Evolutionary conservation across 2,888 invertebrate genomes (phyloP).

Genomic region (Pristionchus entomophagus): DNA sequence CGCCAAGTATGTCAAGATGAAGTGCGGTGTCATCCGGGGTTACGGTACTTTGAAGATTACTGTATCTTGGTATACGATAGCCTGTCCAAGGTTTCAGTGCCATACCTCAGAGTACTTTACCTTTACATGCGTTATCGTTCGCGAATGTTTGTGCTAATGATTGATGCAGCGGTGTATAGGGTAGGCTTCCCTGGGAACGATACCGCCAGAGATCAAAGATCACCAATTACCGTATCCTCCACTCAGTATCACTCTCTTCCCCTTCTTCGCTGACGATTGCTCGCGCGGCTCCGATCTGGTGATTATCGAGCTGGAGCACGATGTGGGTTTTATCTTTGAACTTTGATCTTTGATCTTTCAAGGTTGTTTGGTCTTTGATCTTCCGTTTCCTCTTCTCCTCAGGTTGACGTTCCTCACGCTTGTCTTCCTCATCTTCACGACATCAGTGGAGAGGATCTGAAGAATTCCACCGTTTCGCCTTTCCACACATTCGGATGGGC

Average conservation of each 20-base stretch:
- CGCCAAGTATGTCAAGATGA: not conserved
- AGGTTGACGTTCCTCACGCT: conserved; percentile 1
- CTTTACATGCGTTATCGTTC: not conserved
- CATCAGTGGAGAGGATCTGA: not conserved
- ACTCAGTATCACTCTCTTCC: not conserved
- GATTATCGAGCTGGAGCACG: not conserved
- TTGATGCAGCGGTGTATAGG: no score
- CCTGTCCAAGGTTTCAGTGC: not conserved
- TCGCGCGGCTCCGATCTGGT: conserved; percentile 21
- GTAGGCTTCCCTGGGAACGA: no score
- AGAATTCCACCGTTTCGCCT: not conserved
- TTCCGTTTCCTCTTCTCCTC: not conserved
- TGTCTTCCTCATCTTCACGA: conserved; percentile 36
- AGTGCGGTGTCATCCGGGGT: not conserved
- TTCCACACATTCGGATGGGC: conserved; percentile 36
- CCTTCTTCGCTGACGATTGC: conserved; percentile 32
- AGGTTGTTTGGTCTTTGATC: not conserved
- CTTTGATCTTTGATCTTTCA: not conserved
- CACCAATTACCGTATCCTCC: not conserved
- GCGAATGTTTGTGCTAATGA: not conserved
- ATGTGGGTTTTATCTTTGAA: conserved; percentile 13
- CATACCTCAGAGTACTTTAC: not conserved
- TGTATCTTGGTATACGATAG: not conserved
- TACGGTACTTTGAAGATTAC: not conserved
- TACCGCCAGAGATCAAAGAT: no score